A percentile compares a stretch with the other conserved stretches of the same genome.
phyloP scores from a whole-genome alignment of 2,113 vertebrate genomes.

The Pelusios castaneus region DNA sequence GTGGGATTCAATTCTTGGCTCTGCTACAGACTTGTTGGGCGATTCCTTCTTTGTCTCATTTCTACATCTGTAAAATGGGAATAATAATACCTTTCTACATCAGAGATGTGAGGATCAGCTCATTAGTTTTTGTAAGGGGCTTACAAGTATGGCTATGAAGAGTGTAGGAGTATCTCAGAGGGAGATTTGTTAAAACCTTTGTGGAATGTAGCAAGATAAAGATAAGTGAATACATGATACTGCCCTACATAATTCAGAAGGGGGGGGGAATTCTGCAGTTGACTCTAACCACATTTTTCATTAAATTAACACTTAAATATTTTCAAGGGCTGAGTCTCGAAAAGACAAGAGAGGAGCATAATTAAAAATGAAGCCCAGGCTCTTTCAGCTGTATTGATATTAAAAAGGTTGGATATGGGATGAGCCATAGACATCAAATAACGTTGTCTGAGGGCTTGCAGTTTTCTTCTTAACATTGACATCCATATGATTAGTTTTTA shows the following conservation, averaged over 20 bases:
- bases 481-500: constrained; percentile 29
- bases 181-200: not conserved
- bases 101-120: not conserved
- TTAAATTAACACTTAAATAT: not conserved
- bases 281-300: not conserved
- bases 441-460: not conserved
- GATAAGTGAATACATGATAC: not conserved
- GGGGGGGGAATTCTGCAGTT: not conserved
- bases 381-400: not conserved
- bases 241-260: not conserved
- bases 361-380: not conserved
- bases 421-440: not conserved
- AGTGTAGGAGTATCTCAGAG: not conserved
- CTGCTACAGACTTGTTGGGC: not conserved
- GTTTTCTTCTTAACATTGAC: not conserved
- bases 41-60: accelerated
- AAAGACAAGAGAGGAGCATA: not conserved
- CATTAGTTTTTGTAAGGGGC: not conserved
- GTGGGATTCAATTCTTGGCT: not conserved
- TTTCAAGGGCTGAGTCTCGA: constrained; percentile 5
- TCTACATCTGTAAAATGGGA: accelerated
- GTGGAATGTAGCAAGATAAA: constrained; percentile 36
- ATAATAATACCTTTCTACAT: not conserved
- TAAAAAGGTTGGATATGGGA: not conserved
- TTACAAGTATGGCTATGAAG: not conserved